Percentiles rank a stretch among this genome's conserved stretches.
These are phyloP conservation scores for Argyra leucocephala DNA, from an alignment of 2,888 invertebrate genomes.

Conservation along the genomic window DNA sequence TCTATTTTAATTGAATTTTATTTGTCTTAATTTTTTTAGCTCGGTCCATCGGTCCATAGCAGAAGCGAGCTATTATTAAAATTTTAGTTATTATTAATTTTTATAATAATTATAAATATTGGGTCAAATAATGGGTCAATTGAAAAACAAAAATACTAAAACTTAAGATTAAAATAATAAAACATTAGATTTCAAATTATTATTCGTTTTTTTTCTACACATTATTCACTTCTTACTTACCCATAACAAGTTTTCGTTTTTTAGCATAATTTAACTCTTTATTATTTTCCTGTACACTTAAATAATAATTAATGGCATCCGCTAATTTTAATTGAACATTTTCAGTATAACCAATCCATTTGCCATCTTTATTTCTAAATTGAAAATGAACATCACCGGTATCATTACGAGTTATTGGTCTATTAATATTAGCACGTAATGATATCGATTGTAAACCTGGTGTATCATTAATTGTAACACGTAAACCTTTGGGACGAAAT, in stretches of 20 bases:
- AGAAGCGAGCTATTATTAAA: no score
- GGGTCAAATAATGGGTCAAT: no score
- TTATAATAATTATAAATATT: no score
- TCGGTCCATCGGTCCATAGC: no score
- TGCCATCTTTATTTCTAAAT: not conserved
- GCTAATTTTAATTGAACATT: not conserved
- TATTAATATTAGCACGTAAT: not conserved
- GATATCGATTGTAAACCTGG: not conserved
- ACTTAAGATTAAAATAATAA: no score
- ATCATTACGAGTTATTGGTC: not conserved
- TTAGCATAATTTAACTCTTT: not conserved
- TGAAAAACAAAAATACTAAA: no score
- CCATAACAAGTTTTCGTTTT: not conserved
- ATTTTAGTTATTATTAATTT: no score
- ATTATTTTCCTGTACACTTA: not conserved
- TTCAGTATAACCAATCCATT: not conserved
- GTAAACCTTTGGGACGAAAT: not conserved
- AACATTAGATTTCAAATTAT: no score
- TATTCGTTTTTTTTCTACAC: no score
- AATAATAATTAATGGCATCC: not conserved
- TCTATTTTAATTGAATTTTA: no score
- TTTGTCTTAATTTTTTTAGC: no score
- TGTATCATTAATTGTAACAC: not conserved
- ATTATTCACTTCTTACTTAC: no score
- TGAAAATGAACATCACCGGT: not conserved